Conservation (phyloP, 2,888 invertebrate genomes). For the Hyalella azteca region DNA sequence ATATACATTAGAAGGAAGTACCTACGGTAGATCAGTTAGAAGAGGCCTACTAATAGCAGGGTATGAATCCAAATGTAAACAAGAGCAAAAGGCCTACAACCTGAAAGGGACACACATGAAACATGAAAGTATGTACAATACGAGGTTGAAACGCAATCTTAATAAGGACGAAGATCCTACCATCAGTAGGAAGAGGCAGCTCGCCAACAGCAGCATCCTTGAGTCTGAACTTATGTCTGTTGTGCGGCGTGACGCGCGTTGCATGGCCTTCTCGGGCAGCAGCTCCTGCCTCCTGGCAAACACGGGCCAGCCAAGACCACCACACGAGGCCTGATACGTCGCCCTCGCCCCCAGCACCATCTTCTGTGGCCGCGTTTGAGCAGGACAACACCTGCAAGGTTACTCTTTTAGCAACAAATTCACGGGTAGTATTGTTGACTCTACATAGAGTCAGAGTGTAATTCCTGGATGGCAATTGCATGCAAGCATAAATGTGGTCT, state of each 20-base stretch:
- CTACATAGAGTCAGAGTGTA: too few relatives aligned
- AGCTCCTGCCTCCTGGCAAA: slow-evolving; percentile 19
- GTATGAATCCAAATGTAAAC: too few relatives aligned
- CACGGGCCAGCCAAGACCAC: slow-evolving; percentile 25
- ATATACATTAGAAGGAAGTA: too few relatives aligned
- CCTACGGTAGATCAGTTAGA: too few relatives aligned
- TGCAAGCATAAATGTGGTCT: too few relatives aligned
- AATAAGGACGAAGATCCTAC: not conserved
- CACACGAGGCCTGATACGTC: slow-evolving; percentile 12
- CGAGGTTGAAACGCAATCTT: not conserved
- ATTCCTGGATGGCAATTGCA: too few relatives aligned
- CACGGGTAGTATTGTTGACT: too few relatives aligned
- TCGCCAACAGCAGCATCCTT: slow-evolving; percentile 28
- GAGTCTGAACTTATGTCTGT: slow-evolving; percentile 27
- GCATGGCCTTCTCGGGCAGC: slow-evolving; percentile 14
- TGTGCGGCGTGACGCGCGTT: slow-evolving; percentile 17
- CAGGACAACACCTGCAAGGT: not conserved
- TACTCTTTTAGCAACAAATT: too few relatives aligned
- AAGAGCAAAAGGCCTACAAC: too few relatives aligned
- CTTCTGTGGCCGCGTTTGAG: not conserved
- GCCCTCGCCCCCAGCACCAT: not conserved
- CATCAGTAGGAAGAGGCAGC: not conserved
- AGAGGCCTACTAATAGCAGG: too few relatives aligned
- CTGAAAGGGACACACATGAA: too few relatives aligned
- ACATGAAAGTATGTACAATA: too few relatives aligned